phyloP scores from a whole-genome alignment of 2,797 vertebrate genomes.

The Lepus oiostolus region DNA sequence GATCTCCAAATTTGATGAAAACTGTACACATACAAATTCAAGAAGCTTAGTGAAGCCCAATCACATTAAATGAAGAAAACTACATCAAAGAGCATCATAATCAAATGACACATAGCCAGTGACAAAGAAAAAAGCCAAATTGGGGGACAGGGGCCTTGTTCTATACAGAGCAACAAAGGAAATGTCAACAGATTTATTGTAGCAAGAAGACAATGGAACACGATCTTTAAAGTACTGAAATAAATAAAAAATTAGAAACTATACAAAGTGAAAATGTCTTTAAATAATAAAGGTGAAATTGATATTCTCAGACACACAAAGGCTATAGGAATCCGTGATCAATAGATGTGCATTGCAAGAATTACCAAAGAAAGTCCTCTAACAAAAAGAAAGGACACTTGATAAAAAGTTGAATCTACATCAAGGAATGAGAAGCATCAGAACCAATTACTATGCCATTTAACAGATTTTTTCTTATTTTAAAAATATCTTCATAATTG shows the following conservation, averaged over 20 bases:
- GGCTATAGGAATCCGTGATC: not conserved
- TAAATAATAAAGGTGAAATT: not conserved
- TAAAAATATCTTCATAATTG: not conserved
- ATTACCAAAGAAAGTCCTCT: not conserved
- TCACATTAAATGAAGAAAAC: constrained; percentile 17
- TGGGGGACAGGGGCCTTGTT: not conserved
- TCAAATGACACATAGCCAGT: not conserved
- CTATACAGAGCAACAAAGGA: not conserved
- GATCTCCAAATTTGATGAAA: constrained; percentile 7
- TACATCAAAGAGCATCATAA: not conserved
- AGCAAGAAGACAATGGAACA: not conserved
- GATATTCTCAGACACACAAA: not conserved
- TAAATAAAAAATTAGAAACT: not conserved
- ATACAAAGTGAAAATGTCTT: not conserved
- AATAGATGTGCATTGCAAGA: not conserved
- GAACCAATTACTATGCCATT: not conserved
- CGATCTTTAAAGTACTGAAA: not conserved
- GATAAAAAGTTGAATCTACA: not conserved
- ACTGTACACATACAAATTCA: not conserved
- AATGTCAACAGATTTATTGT: constrained; percentile 10
- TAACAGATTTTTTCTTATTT: not conserved
- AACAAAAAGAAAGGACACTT: not conserved
- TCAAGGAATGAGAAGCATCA: not conserved
- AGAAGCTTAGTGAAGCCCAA: not conserved
- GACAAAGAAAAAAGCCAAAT: not conserved